Evolutionary conservation across 2,888 invertebrate genomes (phyloP).

Genomic region (Gryllus longicercus): DNA sequence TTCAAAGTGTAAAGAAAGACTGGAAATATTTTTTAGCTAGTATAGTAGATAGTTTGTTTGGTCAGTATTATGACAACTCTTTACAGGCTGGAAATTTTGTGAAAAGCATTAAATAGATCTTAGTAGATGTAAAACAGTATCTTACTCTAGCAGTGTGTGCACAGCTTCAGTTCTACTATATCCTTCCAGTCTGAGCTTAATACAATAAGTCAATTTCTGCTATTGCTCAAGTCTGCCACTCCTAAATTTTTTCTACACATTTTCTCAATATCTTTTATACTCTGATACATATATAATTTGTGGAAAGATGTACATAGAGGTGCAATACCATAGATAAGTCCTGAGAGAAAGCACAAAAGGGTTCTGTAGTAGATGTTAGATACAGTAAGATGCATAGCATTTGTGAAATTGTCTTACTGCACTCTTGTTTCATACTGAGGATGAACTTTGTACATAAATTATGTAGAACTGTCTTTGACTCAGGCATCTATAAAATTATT

Average conservation of each 20-base stretch:
- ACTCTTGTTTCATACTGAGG: not conserved
- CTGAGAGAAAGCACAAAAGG: not conserved
- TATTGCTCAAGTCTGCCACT: slow-evolving; percentile 1
- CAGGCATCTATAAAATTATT: not conserved
- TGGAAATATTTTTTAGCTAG: too few relatives aligned
- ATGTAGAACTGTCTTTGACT: not conserved
- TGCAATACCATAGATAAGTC: not conserved
- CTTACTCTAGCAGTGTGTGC: slow-evolving; percentile 17
- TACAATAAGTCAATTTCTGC: slow-evolving; percentile 10
- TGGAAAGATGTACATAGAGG: not conserved
- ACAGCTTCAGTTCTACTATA: not conserved
- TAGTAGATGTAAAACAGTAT: not conserved
- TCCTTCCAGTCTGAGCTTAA: slow-evolving; percentile 2
- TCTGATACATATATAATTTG: not conserved
- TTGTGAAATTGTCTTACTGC: not conserved
- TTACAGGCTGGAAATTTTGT: not conserved
- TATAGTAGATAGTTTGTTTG: too few relatives aligned
- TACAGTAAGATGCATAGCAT: not conserved
- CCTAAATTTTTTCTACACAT: not conserved
- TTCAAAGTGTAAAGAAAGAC: too few relatives aligned
- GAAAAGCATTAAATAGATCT: not conserved
- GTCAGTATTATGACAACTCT: too few relatives aligned
- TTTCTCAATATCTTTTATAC: not conserved
- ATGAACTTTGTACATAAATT: not conserved
- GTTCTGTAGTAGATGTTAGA: not conserved